Evolutionary conservation across 2,888 invertebrate genomes (phyloP).

Genomic region (Aricia artaxerxes): DNA sequence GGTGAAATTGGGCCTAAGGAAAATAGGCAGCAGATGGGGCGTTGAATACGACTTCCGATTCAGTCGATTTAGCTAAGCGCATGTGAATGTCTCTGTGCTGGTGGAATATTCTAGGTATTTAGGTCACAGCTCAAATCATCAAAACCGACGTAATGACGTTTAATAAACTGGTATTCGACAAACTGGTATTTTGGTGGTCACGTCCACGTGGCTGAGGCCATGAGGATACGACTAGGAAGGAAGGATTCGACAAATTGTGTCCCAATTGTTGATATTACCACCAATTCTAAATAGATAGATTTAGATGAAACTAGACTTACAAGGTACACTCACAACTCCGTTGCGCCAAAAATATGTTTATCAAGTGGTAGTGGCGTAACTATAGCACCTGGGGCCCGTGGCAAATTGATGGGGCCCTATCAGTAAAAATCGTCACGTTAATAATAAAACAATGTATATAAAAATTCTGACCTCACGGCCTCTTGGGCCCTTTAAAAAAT

Average conservation of each 20-base stretch:
- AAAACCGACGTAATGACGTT: neutral
- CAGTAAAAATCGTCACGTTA: no score
- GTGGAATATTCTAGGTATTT: conserved; percentile 5
- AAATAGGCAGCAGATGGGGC: conserved; percentile 4
- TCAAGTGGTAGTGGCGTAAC: no score
- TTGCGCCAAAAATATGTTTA: no score
- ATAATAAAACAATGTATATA: no score
- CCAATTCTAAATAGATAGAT: neutral
- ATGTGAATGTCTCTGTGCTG: neutral
- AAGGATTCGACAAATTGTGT: neutral
- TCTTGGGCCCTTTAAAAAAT: no score
- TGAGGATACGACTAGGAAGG: no score
- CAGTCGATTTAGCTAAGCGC: conserved; percentile 14
- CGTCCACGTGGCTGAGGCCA: no score
- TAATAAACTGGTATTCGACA: neutral
- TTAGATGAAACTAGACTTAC: no score
- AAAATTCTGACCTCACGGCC: no score
- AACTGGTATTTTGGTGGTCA: neutral
- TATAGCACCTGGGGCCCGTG: no score
- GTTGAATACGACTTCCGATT: conserved; percentile 5
- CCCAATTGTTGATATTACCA: neutral
- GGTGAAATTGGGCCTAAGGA: neutral
- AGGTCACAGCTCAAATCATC: conserved; percentile 5
- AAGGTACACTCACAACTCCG: no score
- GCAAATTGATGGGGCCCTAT: no score